These are phyloP conservation scores for Cylas formicarius DNA, from an alignment of 1,140 invertebrate genomes.

Conservation along the genomic window DNA sequence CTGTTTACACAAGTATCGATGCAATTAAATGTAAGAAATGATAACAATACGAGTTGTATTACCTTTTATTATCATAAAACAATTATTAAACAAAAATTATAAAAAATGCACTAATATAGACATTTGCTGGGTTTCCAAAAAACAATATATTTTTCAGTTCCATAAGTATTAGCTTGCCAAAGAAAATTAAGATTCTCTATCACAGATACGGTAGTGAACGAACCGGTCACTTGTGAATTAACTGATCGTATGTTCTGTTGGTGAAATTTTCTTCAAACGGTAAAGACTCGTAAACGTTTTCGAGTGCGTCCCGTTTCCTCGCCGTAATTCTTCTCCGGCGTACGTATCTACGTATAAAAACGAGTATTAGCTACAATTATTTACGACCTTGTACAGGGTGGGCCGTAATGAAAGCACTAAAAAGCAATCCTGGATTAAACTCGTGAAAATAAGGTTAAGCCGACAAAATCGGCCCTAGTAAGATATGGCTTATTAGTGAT, in stretches of 20 bases:
- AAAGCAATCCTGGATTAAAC: neutral
- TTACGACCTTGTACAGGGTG: neutral
- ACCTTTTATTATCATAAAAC: no score
- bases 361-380: neutral
- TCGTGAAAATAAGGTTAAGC: neutral
- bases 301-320: constrained; percentile 8
- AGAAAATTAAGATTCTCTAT: constrained; percentile 6
- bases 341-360: constrained; percentile 22
- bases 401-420: neutral
- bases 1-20: no score
- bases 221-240: constrained; percentile 23
- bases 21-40: no score
- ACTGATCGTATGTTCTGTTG: constrained; percentile 24
- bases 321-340: constrained; percentile 19
- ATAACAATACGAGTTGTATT: no score
- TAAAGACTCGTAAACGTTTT: constrained; percentile 31
- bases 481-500: neutral
- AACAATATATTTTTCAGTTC: no score
- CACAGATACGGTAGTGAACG: constrained; percentile 18
- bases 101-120: no score
- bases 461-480: neutral
- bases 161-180: no score
- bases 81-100: no score
- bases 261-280: constrained; percentile 28
- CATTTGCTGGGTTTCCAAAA: no score